Evolutionary conservation across 2,888 invertebrate species (phyloP).

Genomic region (Conops quadrifasciatus): DNA sequence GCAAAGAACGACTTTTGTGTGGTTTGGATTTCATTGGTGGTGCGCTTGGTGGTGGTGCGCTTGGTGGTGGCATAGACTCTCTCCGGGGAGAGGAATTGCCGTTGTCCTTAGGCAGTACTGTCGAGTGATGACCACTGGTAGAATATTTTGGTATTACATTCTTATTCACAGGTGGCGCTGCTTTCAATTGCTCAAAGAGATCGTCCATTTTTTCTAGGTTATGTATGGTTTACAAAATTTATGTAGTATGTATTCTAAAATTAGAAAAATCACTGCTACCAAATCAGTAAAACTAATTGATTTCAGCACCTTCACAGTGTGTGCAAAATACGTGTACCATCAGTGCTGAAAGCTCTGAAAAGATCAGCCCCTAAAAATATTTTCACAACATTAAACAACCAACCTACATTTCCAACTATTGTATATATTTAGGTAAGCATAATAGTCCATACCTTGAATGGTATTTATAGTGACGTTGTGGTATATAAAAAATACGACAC

Average conservation of each 20-base stretch:
- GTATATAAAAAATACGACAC: no score
- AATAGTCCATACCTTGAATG: no score
- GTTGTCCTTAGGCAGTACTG: background rate
- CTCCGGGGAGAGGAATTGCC: conserved; percentile 35
- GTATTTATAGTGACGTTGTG: background rate
- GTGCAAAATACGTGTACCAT: no score
- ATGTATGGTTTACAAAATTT: background rate
- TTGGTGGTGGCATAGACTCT: conserved; percentile 45
- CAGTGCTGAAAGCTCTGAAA: no score
- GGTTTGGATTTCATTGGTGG: conserved; percentile 33
- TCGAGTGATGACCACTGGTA: background rate
- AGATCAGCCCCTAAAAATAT: no score
- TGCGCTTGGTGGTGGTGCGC: conserved; percentile 27
- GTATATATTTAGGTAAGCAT: no score
- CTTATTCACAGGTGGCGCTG: conserved; percentile 37
- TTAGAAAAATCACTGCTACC: no score
- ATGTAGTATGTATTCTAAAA: background rate
- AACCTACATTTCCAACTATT: no score
- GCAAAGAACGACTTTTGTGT: conserved; percentile 44
- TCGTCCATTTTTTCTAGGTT: conserved; percentile 42
- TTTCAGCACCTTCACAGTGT: no score
- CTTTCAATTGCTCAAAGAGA: conserved; percentile 45
- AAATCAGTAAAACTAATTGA: no score
- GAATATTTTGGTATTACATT: background rate
- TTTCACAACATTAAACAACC: no score